These are phyloP conservation scores for Sepiola atlantica DNA, from an alignment of 2,888 invertebrate species.

Conservation along the genomic window DNA sequence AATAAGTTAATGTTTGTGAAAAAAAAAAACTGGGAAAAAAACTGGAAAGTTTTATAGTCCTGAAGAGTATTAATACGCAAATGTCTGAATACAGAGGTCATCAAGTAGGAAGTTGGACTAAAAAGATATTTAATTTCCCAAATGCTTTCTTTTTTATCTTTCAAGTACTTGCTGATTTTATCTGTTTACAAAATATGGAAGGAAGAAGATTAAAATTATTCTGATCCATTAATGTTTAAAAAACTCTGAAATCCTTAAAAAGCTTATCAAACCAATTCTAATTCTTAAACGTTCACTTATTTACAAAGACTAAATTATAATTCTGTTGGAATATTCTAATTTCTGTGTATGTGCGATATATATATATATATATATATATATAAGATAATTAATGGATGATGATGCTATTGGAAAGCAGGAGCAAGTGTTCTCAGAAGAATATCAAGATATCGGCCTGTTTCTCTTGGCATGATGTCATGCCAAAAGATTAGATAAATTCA, in stretches of 20 bases:
- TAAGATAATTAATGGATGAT: not conserved
- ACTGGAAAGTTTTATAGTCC: not conserved
- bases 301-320: not conserved
- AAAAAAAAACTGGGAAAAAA: no score
- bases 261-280: not conserved
- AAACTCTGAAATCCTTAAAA: not conserved
- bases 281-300: not conserved
- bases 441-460: not conserved
- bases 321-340: not conserved
- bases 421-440: not conserved
- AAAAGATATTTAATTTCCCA: not conserved
- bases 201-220: not conserved
- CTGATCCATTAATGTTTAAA: not conserved
- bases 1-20: no score
- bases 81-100: not conserved
- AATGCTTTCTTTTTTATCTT: not conserved
- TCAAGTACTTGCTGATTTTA: not conserved
- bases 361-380: no score
- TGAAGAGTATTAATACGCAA: not conserved
- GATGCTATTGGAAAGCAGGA: not conserved
- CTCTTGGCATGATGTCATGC: conserved; percentile 7
- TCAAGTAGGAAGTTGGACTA: not conserved
- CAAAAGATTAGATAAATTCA: not conserved
- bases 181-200: not conserved
- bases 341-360: not conserved